Evolutionary conservation across 2,797 vertebrate species (phyloP).

Genomic region (Helicolenus hilgendorfi): DNA sequence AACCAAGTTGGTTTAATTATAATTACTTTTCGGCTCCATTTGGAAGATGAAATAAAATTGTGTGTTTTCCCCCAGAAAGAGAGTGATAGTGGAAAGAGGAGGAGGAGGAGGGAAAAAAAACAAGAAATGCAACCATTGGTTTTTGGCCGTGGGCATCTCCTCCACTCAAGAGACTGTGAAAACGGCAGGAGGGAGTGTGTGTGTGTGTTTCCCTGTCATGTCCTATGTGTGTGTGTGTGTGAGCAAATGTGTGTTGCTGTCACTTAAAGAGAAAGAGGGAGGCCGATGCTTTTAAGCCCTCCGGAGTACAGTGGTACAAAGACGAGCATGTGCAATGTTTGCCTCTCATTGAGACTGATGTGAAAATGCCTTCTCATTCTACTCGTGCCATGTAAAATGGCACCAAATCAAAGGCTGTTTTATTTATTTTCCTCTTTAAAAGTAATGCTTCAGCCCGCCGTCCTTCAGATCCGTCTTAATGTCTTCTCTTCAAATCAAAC

Average conservation of each 20-base stretch:
- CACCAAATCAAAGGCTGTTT: conserved; percentile 73
- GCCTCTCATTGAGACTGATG: conserved; percentile 64
- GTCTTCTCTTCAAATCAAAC: conserved; percentile 75
- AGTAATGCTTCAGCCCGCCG: conserved; percentile 51
- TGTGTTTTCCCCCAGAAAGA: conserved; percentile 65
- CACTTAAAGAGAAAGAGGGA: conserved; percentile 69
- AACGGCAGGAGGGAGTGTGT: conserved; percentile 73
- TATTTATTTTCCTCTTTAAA: conserved; percentile 76
- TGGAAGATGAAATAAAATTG: conserved; percentile 76
- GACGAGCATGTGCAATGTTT: conserved; percentile 71
- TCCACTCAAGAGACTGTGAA: conserved; percentile 83
- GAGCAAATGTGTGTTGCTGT: conserved; percentile 65
- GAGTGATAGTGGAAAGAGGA: conserved; percentile 45
- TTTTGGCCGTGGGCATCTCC: conserved; percentile 84
- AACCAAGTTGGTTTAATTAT: conserved; percentile 83
- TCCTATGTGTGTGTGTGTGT: conserved; percentile 31
- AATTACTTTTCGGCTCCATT: conserved; percentile 83
- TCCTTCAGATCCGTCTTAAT: conserved; percentile 73
- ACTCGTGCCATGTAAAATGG: conserved; percentile 66
- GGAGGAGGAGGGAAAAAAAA: background rate
- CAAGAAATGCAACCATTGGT: conserved; percentile 74
- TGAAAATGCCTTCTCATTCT: conserved; percentile 61
- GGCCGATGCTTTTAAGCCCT: conserved; percentile 73
- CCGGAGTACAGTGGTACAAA: conserved; percentile 66
- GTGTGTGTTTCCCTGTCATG: conserved; percentile 57